phyloP scores from a whole-genome alignment of 2,888 invertebrate genomes.

The Tethea ocularis region DNA sequence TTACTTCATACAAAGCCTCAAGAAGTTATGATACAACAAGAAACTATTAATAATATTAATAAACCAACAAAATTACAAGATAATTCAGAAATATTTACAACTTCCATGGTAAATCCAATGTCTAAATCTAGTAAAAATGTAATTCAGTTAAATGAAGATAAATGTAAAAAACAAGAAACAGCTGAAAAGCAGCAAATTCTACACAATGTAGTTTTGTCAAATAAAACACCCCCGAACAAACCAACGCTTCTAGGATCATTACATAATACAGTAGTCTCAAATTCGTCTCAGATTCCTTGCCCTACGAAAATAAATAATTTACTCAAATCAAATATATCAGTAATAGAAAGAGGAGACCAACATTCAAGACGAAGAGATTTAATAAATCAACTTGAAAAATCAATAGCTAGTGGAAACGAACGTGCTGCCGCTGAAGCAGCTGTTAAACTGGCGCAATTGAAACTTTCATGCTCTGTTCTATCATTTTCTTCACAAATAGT shows the following conservation, averaged over 20 bases:
- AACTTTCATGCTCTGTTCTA: conserved; percentile 88
- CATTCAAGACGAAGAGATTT: conserved; percentile 72
- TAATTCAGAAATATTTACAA: not conserved
- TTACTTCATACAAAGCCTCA: not conserved
- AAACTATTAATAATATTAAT: not conserved
- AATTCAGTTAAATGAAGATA: not conserved
- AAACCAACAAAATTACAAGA: not conserved
- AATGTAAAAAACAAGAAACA: conserved; percentile 10
- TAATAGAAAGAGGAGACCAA: conserved; percentile 43
- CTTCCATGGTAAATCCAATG: not conserved
- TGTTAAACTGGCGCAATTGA: conserved; percentile 89
- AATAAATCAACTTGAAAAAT: conserved; percentile 88
- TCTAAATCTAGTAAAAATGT: not conserved
- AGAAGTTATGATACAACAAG: not conserved
- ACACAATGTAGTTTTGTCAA: not conserved
- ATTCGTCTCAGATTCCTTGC: not conserved
- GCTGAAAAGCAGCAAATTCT: not conserved
- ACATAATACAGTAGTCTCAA: not conserved
- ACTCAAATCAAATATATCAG: conserved; percentile 13
- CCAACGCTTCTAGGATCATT: not conserved
- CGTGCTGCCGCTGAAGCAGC: conserved; percentile 90
- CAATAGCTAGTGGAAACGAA: conserved; percentile 91
- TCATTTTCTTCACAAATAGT: conserved; percentile 76
- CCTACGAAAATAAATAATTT: conserved; percentile 12
- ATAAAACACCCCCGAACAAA: not conserved